Base-by-base conservation (phyloP, 1,140 invertebrate genomes). In the Rhyzopertha dominica region DNA sequence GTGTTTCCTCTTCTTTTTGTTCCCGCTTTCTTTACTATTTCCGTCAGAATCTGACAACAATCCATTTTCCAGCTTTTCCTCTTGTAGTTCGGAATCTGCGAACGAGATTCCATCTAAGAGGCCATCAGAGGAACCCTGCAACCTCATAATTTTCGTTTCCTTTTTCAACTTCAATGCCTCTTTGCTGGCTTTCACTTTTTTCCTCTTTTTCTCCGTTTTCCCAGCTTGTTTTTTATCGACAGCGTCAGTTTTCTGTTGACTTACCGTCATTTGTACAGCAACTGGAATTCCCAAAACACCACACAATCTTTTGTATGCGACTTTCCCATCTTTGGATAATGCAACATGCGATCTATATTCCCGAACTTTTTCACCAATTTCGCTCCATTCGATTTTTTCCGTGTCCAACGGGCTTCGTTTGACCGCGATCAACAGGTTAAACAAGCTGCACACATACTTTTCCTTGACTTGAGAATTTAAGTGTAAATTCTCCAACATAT, bases 251-350 rank as follows among this genome's bases (percentile, higher is more conserved):
- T 36, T 51, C 28, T 53, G 47, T 47, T 58, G 63, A 24, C 51
- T 47, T 16, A 48, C 43, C 10, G 16, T 43, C 54, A 60, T 56
- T 46, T 51, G 43, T 20, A 60, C 47, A 39, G 68, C 58, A 51
- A 51, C 54, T 49, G 62, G 49, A 40, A 67, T 49, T 22, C 66
- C 64, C 40, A 75, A 60, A 18, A 57, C 52, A 24, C 28, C 18
- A 37, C 69, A 70, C 8, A 77, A 47, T 53, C 62, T 73, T 34
- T 69, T 73, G 31, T 68, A 76, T 17, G 67, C 66, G 22, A n/a
- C 47, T 56, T 71, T 76, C 0, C 69, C 55, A 41, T 72, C 65
- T 35, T 65, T 72, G 1, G 62, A 58, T 16, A 75, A 56, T 4
- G 58, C 49, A 8, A 64, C 49, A 26, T 56, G 43, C 7, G 49